Conservation (phyloP, 2,888 invertebrate genomes). For the Clostera curtula region DNA sequence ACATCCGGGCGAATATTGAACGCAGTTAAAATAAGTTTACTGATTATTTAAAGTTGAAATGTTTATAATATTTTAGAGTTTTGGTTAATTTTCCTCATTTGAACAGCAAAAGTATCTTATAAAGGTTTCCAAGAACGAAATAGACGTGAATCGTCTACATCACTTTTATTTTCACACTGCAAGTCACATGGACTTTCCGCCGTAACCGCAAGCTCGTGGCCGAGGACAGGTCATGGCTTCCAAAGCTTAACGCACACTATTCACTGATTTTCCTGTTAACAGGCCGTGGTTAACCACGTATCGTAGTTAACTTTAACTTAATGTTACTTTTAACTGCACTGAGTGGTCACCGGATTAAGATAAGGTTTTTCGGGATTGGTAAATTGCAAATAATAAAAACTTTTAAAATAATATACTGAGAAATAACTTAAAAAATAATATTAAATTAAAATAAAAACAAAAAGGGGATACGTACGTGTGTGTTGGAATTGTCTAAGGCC, state of each 20-base stretch:
- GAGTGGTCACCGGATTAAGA: no score
- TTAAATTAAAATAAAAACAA: slow-evolving; percentile 37
- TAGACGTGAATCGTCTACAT: neutral
- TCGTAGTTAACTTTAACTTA: no score
- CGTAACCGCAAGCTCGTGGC: neutral
- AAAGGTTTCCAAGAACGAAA: no score
- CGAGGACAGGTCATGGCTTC: slow-evolving; percentile 1
- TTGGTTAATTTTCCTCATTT: no score
- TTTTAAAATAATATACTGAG: slow-evolving; percentile 17
- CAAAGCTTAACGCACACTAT: slow-evolving; percentile 1
- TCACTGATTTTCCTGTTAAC: no score
- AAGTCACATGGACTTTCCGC: neutral
- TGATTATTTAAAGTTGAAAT: no score
- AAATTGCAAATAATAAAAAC: neutral
- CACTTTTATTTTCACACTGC: neutral
- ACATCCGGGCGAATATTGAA: no score
- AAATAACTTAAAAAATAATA: slow-evolving; percentile 23
- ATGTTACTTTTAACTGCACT: no score
- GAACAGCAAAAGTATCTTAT: no score
- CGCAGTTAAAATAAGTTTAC: no score
- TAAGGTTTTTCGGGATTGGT: neutral
- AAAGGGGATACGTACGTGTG: slow-evolving; percentile 67
- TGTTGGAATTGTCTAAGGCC: slow-evolving; percentile 66
- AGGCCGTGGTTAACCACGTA: no score
- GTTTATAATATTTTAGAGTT: no score